Evolutionary conservation across 2,888 invertebrate genomes (phyloP), one percentile per base, ranked within the genome.

Genomic region (Acanthopleura granulata): DNA sequence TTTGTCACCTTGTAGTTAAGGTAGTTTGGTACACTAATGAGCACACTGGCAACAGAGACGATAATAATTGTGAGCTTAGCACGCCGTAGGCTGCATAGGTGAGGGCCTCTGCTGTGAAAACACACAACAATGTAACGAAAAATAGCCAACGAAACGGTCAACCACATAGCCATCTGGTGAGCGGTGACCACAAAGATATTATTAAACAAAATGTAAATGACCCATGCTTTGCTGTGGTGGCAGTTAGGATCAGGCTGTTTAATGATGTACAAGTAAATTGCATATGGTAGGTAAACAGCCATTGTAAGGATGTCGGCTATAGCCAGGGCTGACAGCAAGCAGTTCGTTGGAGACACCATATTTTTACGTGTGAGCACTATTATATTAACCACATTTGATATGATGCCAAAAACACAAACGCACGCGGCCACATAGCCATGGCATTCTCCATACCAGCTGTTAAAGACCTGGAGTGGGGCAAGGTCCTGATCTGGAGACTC

Each of bases 281-380:
- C 86, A 80, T 87, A 88, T 27, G 89, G 97, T 80, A 97, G 95
- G 91, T 97, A 98, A 85, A 97, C 97, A n/a, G 86, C 80, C 84
- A 97, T 97, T 16, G 97, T 97, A 50, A 97, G 92, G 74, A 97
- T 93, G 90, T 98, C 98, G 16, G 97, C 96, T 16, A 97, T 94
- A 0, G 98, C 98, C 62, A 97, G 83, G 0, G 91, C 91, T 0
- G 97, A 96, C 72, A 98, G 93, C 77, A 98, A 96, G 76, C 95
- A 94, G 91, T 98, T 98, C 69, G 97, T 97, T 0, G 97, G 95
- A 77, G 96, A 95, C 40, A 91, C 87, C 97, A 98, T 97, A 90
- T 97, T 96, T 40, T 94, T 94, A n/a, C 96, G 93, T 9, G 89
- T 90, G 14, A 97, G 95, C 75, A 98, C 93, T 15, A 98, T 96